Evolutionary conservation across 2,888 invertebrate genomes (phyloP).

Genomic region (Cataglyphis altisquamis): DNA sequence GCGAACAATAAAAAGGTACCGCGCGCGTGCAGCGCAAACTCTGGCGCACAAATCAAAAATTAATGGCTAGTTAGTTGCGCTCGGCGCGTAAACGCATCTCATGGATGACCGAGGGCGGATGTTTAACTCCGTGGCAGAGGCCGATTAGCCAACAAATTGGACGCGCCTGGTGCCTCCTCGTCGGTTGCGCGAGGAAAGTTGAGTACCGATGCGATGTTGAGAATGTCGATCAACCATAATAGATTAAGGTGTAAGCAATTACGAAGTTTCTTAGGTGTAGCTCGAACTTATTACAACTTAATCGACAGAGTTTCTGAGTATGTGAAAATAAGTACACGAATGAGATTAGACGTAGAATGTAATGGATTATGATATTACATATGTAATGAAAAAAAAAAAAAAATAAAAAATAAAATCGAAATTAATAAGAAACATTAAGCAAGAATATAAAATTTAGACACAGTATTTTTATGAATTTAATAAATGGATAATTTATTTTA

Average conservation of each 20-base stretch:
- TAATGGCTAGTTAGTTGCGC: slow-evolving; percentile 77
- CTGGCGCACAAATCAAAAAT: slow-evolving; percentile 78
- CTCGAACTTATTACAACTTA: slow-evolving; percentile 39
- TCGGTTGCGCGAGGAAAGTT: slow-evolving; percentile 55
- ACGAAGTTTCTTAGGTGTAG: slow-evolving; percentile 28
- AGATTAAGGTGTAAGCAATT: slow-evolving; percentile 36
- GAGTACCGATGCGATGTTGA: slow-evolving; percentile 4
- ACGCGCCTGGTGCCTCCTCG: slow-evolving; percentile 51
- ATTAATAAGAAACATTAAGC: background rate
- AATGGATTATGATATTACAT: background rate
- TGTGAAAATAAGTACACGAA: slow-evolving; percentile 23
- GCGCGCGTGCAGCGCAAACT: slow-evolving; percentile 54
- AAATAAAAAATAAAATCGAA: background rate
- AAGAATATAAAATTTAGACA: background rate
- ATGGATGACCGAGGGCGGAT: slow-evolving; percentile 63
- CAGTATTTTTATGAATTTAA: background rate
- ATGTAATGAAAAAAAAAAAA: background rate
- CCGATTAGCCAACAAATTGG: slow-evolving; percentile 75
- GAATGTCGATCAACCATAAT: slow-evolving; percentile 50
- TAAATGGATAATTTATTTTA: background rate
- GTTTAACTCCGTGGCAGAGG: slow-evolving; percentile 68
- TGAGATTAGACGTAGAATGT: background rate
- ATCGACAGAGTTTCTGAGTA: slow-evolving; percentile 30
- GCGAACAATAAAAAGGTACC: slow-evolving; percentile 69
- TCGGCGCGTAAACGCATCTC: slow-evolving; percentile 69